Conservation (phyloP, 2,888 invertebrate species). For the Coecobrya sp. region DNA sequence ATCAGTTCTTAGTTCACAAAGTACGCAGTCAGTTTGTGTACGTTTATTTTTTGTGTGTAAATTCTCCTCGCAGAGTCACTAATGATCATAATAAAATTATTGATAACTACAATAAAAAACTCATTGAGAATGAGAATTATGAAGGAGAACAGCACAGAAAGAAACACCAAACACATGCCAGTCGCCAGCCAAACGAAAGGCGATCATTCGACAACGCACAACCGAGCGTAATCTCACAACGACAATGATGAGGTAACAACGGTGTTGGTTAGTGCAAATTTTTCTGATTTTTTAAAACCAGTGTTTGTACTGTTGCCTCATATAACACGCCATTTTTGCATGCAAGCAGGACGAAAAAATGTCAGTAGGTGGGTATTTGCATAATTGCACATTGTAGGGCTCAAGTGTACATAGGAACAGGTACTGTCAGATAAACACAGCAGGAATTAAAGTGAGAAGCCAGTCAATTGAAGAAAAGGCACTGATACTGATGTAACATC, state of each 20-base stretch:
- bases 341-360: conserved; percentile 47
- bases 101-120: conserved; percentile 30
- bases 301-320: not conserved
- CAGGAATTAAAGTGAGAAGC: conserved; percentile 8
- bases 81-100: conserved; percentile 13
- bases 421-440: not conserved
- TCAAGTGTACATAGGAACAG: not conserved
- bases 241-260: not conserved
- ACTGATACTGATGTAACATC: conserved; percentile 41
- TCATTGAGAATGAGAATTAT: conserved; percentile 46
- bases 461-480: not conserved
- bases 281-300: conserved; percentile 38
- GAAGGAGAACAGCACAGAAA: conserved; percentile 3
- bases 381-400: conserved; percentile 26
- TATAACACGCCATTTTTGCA: not conserved
- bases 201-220: not conserved
- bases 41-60: not conserved
- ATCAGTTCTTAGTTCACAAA: not conserved
- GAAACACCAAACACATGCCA: not conserved
- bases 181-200: not conserved
- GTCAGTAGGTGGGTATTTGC: conserved; percentile 59
- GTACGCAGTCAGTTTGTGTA: not conserved
- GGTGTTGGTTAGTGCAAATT: conserved; percentile 13
- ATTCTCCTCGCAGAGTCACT: not conserved
- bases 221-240: not conserved